A percentile compares a stretch with the other conserved stretches of the same genome.
Conservation (phyloP, 2,113 vertebrate species). For the Copsychus sechellarum region DNA sequence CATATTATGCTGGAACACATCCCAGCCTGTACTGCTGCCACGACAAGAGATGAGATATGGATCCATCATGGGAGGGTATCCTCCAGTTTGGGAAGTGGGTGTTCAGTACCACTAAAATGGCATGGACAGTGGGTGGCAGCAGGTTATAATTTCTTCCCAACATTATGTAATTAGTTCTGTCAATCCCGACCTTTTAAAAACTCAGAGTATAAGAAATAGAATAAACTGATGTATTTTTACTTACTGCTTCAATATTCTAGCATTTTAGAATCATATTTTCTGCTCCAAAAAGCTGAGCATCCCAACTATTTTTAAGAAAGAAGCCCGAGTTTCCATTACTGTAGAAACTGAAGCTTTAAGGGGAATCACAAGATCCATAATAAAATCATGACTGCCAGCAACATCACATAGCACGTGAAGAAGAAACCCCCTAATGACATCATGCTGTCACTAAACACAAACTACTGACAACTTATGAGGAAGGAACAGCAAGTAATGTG, state of each 20-base stretch:
- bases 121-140: slow-evolving; percentile 31
- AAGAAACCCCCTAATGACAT: background rate
- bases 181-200: background rate
- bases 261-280: background rate
- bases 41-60: background rate
- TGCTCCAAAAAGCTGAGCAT: background rate
- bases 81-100: background rate
- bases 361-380: background rate
- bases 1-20: background rate
- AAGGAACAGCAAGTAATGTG: background rate
- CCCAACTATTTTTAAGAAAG: slow-evolving; percentile 2
- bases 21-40: background rate
- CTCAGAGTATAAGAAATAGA: background rate
- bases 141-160: slow-evolving; percentile 8
- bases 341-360: slow-evolving; percentile 10
- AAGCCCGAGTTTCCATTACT: background rate
- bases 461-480: background rate
- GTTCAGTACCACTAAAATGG: background rate
- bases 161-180: background rate
- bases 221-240: background rate
- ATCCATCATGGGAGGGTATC: background rate
- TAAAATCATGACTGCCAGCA: background rate
- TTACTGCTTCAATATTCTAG: background rate
- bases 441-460: background rate
- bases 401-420: background rate